Percentiles rank a stretch among this genome's conserved stretches.
These are phyloP conservation scores for Cyprinus carpio DNA, from an alignment of 2,113 vertebrate genomes.

Conservation along the genomic window DNA sequence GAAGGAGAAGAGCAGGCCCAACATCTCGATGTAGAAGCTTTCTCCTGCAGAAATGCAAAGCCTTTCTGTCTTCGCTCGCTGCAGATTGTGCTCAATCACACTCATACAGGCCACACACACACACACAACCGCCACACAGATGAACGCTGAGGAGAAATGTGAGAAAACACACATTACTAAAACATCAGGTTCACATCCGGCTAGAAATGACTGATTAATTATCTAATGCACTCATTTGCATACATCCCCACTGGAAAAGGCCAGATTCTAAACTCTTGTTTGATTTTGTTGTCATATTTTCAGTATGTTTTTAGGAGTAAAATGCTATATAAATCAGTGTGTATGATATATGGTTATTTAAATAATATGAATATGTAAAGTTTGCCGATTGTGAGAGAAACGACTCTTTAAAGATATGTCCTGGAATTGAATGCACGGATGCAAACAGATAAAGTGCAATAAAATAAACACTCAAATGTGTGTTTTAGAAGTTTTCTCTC, in stretches of 20 bases:
- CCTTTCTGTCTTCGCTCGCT: conserved; percentile 4
- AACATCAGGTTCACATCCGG: background rate
- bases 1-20: conserved; percentile 53
- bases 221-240: background rate
- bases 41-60: conserved; percentile 51
- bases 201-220: too few relatives aligned
- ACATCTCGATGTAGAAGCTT: conserved; percentile 60
- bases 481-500: background rate
- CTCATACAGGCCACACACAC: conserved; percentile 54
- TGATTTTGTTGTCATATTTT: too few relatives aligned
- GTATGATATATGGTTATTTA: background rate
- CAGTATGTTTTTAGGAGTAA: background rate
- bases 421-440: background rate
- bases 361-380: too few relatives aligned
- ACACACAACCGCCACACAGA: conserved; percentile 44
- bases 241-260: background rate
- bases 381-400: background rate
- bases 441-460: background rate
- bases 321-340: background rate
- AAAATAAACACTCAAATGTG: background rate
- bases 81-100: conserved; percentile 53
- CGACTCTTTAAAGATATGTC: background rate
- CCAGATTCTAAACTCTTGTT: background rate
- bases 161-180: background rate
- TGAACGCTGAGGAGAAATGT: conserved; percentile 37